Evolutionary conservation across 1,140 invertebrate genomes (phyloP), one percentile per base, ranked within the genome.

Genomic region (Drosophila paulistorum): DNA sequence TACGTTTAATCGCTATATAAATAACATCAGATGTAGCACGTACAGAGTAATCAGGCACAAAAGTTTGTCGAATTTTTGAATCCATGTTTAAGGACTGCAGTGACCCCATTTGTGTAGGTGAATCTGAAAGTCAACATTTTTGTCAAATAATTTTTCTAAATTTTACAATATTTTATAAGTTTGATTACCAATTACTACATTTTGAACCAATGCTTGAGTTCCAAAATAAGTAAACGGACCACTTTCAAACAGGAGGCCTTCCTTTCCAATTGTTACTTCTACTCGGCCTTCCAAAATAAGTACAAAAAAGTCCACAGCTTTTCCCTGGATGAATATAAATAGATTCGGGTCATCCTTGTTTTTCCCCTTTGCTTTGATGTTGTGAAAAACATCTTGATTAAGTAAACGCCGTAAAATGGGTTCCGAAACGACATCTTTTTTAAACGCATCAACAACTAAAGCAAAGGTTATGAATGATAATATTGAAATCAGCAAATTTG

Each of bases 181-280:
- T 7, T 11, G 64, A 77, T 68, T 93, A 97, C 96, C 95, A 13
- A 96, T 92, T 33, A 95, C 95, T 7, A 96, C 93, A 90, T 96
- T 97, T 84, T 96, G 95, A 20, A 94, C 94, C 23, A 97, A 93
- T 13, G 96, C 96, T 92, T 98, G 96, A 7, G 95, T 95, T 26
- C 98, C 98, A 92, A 99, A 99, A 93, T 96, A 98, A 0, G 97
- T 98, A 93, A 99, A 99, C 5, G 98, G 98, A 3, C 98, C 98
- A 76, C 96, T 96, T 91, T 98, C 97, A 92, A 98, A 99, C 26
- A 96, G 94, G 67, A 99, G 93, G 91, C 96, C 96, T 92, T 98
- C 97, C 69, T 95, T 94, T 0, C 97, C 97, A 51, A 98, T 96
- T 0, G 95, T 97, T 10, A 97, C 97, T 93, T 98, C 97, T n/a